These are phyloP conservation scores for Cotesia glomerata DNA, from an alignment of 1,140 invertebrate genomes.

Conservation along the genomic window DNA sequence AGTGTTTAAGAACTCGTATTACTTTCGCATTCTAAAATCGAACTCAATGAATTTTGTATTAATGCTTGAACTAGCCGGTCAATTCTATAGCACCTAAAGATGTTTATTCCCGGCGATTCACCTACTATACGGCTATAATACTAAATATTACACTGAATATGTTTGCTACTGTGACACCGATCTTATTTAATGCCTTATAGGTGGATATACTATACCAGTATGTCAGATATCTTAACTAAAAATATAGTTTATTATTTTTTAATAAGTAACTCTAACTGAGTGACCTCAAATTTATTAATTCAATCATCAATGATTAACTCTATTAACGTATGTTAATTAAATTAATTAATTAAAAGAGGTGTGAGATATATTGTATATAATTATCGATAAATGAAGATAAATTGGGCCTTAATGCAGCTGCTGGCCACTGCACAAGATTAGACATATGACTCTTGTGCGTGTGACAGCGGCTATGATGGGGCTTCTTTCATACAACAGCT, in stretches of 20 bases:
- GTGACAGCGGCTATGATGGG: constrained; percentile 95
- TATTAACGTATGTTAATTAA: neutral
- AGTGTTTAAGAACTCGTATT: neutral
- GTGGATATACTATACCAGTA: neutral
- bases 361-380: too few relatives aligned
- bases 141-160: constrained; percentile 11
- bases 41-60: constrained; percentile 61
- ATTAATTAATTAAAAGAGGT: neutral
- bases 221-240: neutral
- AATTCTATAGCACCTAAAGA: constrained; percentile 51
- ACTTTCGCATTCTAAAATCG: constrained; percentile 45
- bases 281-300: too few relatives aligned
- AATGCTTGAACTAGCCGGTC: constrained; percentile 43
- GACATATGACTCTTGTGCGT: constrained; percentile 91
- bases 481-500: constrained; percentile 53
- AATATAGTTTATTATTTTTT: too few relatives aligned
- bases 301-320: neutral
- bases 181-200: neutral
- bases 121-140: constrained; percentile 4
- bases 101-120: constrained; percentile 47
- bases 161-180: constrained; percentile 21
- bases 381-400: too few relatives aligned
- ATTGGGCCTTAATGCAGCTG: constrained; percentile 83
- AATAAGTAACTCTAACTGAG: too few relatives aligned
- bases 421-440: constrained; percentile 96